Evolutionary conservation across 2,113 vertebrate genomes (phyloP).

Genomic region (Bagarius yarrelli): DNA sequence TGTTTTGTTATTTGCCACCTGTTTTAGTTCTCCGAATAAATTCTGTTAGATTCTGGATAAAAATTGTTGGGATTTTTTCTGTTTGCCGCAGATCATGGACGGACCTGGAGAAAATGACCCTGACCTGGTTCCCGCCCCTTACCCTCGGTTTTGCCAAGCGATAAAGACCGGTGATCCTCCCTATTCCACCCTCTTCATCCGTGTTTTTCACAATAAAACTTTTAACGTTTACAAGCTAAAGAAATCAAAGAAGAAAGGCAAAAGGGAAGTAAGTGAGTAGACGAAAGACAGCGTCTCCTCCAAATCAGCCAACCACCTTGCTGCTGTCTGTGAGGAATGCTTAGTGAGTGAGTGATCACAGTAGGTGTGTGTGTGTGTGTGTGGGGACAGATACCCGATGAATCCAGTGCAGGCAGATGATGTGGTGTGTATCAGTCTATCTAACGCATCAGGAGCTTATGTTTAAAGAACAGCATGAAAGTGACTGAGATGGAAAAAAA

Average conservation of each 20-base stretch:
- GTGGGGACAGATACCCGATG: slow-evolving; percentile 40
- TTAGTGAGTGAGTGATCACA: slow-evolving; percentile 35
- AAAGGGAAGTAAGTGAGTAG: slow-evolving; percentile 45
- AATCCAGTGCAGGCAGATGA: slow-evolving; percentile 22
- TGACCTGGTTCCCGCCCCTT: slow-evolving; percentile 74
- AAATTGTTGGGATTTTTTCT: background rate
- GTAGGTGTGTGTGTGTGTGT: slow-evolving; percentile 17
- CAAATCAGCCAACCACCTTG: slow-evolving; percentile 23
- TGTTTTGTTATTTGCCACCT: background rate
- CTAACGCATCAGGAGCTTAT: slow-evolving; percentile 46
- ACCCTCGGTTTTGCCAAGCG: slow-evolving; percentile 91
- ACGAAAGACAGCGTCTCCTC: slow-evolving; percentile 2
- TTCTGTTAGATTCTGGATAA: background rate
- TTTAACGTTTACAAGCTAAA: slow-evolving; percentile 89
- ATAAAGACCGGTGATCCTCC: slow-evolving; percentile 76
- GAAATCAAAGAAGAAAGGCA: slow-evolving; percentile 67
- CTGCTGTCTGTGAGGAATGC: slow-evolving; percentile 40
- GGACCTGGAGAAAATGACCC: slow-evolving; percentile 85
- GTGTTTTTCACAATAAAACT: slow-evolving; percentile 92
- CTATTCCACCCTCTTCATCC: slow-evolving; percentile 78
- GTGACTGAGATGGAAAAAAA: slow-evolving; percentile 34
- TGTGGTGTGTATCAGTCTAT: slow-evolving; percentile 44
- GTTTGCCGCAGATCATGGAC: slow-evolving; percentile 84
- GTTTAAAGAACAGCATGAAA: slow-evolving; percentile 53
- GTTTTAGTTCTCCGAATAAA: background rate